Base-by-base conservation (phyloP, 2,888 invertebrate species). In the Pelosia muscerda region DNA sequence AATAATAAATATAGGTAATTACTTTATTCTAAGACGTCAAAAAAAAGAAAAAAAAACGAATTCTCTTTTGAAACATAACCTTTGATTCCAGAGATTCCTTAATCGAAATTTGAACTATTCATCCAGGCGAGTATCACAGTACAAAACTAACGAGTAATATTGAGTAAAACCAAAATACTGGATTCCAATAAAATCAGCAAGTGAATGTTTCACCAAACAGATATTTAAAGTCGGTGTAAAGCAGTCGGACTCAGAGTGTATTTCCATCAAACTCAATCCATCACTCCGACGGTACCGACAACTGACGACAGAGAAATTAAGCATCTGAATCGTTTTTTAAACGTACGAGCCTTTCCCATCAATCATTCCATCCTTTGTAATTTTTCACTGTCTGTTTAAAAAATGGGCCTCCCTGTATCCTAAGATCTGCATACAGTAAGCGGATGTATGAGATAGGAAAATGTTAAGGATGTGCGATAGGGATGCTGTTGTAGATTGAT, bases 251-350 rank as follows among this genome's bases (percentile, higher is more conserved):
- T 69, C 61, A 71, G 73, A 68, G 75, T 74, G 59, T 70, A 79
- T 72, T 82, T 77, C 73, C 73, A 72, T 72, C 74, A 79, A 82
- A 80, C 77, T 81, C 89, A 73, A 92, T 92, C 89, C 86, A 93
- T 93, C 92, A 92, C 81, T 71, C 67, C 73, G 81, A 74, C 86
- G 75, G 69, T 78, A 80, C 83, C 76, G 89, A 89, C 91, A 88
- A 86, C 86, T 86, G 90, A 88, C 89, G 92, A 92, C 91, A 90
- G 86, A 87, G 87, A 92, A 92, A 91, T 92, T 92, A 92, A 92
- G 91, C 88, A 86, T 85, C 86, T 72, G 84, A 91, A 92, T 90
- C 89, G 92, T 86, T 92, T 92, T 92, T 91, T 91, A 89, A 92
- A 90, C 89, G 89, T 82, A 76, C 83, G 86, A 76, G 71, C 72